Percentiles rank a stretch among this genome's conserved stretches.
phyloP scores from a whole-genome alignment of 2,113 vertebrate species.

The Crotalus helleri region DNA sequence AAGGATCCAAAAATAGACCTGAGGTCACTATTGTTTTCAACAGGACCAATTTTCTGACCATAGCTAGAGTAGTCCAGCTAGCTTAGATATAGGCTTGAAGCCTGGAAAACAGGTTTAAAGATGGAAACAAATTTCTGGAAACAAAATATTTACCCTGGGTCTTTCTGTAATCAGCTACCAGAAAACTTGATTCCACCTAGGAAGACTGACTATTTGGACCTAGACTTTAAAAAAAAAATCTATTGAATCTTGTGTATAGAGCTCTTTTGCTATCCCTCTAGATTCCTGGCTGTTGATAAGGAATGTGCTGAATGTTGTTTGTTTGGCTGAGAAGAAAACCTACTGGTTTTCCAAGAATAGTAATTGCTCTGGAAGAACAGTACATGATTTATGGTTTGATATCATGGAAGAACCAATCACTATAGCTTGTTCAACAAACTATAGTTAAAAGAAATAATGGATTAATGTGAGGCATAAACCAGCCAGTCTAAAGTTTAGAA shows the following conservation, averaged over 20 bases:
- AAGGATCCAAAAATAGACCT: background rate
- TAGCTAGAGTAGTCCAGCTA: background rate
- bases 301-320: background rate
- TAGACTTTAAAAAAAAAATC: background rate
- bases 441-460: background rate
- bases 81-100: background rate
- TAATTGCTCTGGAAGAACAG: no score
- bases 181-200: background rate
- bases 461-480: background rate
- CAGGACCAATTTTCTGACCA: background rate
- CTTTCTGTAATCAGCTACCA: background rate
- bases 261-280: background rate
- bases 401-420: no score
- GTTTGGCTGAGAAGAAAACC: no score
- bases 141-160: background rate
- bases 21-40: background rate
- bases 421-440: background rate
- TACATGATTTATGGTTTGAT: no score
- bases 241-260: background rate
- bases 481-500: background rate
- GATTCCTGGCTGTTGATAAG: background rate
- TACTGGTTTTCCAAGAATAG: no score
- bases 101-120: background rate
- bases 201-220: background rate
- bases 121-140: background rate